Percentiles rank a stretch among this genome's conserved stretches.
Evolutionary conservation across 1,140 invertebrate species (phyloP).

Genomic region (Drosophila auraria): DNA sequence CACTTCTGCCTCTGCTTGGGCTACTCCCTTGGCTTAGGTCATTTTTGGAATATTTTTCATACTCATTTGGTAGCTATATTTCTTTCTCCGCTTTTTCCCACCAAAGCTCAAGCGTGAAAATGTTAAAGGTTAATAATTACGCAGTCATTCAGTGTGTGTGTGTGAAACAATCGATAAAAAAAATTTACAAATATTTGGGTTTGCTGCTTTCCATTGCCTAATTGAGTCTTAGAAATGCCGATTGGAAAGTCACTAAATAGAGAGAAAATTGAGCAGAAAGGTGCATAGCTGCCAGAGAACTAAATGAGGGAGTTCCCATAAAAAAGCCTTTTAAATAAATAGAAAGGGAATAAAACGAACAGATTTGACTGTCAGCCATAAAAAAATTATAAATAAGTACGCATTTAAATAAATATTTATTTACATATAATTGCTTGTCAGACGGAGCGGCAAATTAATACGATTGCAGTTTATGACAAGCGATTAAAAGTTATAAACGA

Average conservation of each 20-base stretch:
- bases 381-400: constrained; percentile 67
- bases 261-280: constrained; percentile 2
- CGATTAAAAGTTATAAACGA: constrained; percentile 72
- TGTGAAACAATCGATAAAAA: constrained; percentile 64
- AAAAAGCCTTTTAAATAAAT: constrained; percentile 18
- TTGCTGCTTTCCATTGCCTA: constrained; percentile 27
- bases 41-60: constrained; percentile 36
- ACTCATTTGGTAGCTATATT: constrained; percentile 26
- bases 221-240: constrained; percentile 43
- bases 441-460: constrained; percentile 61
- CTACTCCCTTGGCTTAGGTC: constrained; percentile 37
- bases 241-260: constrained; percentile 32
- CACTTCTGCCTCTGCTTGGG: background rate
- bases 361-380: constrained; percentile 11
- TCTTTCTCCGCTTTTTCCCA: constrained; percentile 49
- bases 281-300: background rate
- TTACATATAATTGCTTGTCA: constrained; percentile 74
- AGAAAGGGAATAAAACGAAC: constrained; percentile 12
- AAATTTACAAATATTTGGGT: constrained; percentile 50
- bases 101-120: constrained; percentile 73
- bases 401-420: constrained; percentile 82
- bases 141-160: constrained; percentile 15
- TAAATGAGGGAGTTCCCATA: constrained; percentile 33
- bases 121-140: constrained; percentile 82
- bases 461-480: constrained; percentile 82